These are phyloP conservation scores for Eremophila alpestris DNA, from an alignment of 2,797 vertebrate species.

Conservation along the genomic window DNA sequence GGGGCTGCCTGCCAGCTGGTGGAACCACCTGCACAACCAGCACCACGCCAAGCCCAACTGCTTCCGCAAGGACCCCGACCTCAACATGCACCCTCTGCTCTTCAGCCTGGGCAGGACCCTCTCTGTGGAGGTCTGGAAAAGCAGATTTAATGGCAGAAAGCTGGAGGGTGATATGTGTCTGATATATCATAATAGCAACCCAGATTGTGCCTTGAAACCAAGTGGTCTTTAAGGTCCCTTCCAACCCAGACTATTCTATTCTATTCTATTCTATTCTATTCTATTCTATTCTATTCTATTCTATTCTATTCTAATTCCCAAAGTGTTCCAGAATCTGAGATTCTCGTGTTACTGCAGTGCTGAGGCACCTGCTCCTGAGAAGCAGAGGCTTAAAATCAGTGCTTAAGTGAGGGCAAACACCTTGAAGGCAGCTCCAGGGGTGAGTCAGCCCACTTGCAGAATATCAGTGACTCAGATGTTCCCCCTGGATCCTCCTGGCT, in stretches of 20 bases:
- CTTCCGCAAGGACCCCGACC: conserved; percentile 82
- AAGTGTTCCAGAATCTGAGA: neutral
- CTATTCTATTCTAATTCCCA: too few relatives aligned
- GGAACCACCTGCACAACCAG: conserved; percentile 85
- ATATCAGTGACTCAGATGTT: conserved; percentile 5
- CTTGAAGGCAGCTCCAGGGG: neutral
- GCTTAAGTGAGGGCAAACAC: neutral
- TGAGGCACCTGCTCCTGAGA: neutral
- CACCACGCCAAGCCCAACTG: conserved; percentile 86
- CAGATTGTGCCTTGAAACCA: neutral
- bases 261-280: too few relatives aligned
- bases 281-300: too few relatives aligned
- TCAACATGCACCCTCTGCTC: conserved; percentile 83
- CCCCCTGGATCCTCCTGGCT: neutral
- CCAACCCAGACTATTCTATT: too few relatives aligned
- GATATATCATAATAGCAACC: neutral
- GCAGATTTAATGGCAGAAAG: neutral
- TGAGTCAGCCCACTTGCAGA: neutral
- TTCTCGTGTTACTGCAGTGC: neutral
- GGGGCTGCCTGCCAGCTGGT: conserved; percentile 82
- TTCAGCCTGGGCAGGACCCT: conserved; percentile 80
- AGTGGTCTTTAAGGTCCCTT: neutral
- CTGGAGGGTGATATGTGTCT: neutral
- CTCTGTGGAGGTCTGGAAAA: conserved; percentile 70
- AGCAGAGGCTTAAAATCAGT: neutral